Conservation (phyloP, 1,140 invertebrate species). For the Panagrolaimus sp. region DNA sequence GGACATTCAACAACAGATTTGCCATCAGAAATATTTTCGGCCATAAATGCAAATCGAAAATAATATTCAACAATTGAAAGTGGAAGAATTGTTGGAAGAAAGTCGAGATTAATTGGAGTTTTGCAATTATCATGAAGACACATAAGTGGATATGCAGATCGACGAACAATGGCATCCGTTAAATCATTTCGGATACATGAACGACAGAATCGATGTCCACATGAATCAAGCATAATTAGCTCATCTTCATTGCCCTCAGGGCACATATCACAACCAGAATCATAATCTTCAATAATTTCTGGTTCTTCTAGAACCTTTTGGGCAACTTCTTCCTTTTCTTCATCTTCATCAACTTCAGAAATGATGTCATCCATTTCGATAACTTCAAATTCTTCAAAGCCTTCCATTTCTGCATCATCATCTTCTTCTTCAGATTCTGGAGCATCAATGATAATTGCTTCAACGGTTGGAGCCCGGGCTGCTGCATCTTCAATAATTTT, state of each 20-base stretch:
- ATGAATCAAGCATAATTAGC: slow-evolving; percentile 11
- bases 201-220: slow-evolving; percentile 18
- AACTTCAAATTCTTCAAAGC: slow-evolving; percentile 21
- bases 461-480: not conserved
- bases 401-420: slow-evolving; percentile 1
- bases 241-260: slow-evolving; percentile 4
- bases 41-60: slow-evolving; percentile 12
- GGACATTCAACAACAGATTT: slow-evolving; percentile 14
- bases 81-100: not conserved
- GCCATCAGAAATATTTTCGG: not conserved
- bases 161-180: slow-evolving; percentile 3
- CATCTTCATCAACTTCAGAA: not conserved
- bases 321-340: slow-evolving; percentile 9
- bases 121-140: slow-evolving; percentile 6
- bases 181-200: slow-evolving; percentile 9
- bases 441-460: slow-evolving; percentile 18
- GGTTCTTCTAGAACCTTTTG: not conserved
- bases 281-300: slow-evolving; percentile 6
- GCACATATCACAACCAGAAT: slow-evolving; percentile 12
- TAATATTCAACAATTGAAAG: slow-evolving; percentile 10
- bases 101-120: not conserved
- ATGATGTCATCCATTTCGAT: slow-evolving; percentile 25
- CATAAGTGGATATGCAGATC: slow-evolving; percentile 9
- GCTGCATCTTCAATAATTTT: slow-evolving; percentile 15
- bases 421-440: slow-evolving; percentile 14